Percentiles rank a stretch among this genome's conserved stretches.
These are phyloP conservation scores for Sylvilagus bachmani DNA, from an alignment of 2,113 vertebrate species.

Conservation along the genomic window DNA sequence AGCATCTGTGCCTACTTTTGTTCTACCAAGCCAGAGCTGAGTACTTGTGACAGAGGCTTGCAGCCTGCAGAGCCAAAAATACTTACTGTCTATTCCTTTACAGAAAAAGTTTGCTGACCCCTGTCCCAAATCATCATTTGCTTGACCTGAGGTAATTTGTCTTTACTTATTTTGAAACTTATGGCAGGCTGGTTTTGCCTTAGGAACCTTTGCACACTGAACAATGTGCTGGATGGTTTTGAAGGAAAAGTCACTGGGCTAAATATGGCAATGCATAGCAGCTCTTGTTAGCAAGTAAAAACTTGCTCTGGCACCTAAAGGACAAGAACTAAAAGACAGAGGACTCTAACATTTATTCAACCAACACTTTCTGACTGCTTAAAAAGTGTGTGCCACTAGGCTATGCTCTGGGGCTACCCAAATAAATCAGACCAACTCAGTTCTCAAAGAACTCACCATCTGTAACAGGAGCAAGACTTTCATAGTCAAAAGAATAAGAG, in stretches of 20 bases:
- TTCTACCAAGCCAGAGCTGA: background rate
- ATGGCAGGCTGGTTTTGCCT: slow-evolving; percentile 21
- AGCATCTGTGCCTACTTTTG: background rate
- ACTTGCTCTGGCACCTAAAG: background rate
- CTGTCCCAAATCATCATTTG: background rate
- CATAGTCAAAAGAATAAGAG: background rate
- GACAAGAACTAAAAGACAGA: background rate
- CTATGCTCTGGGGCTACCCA: background rate
- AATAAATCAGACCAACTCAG: background rate
- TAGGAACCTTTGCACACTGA: background rate
- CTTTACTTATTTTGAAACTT: background rate
- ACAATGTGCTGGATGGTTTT: background rate
- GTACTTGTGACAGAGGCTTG: background rate
- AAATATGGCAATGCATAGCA: background rate
- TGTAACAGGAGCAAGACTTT: background rate
- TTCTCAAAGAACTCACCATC: background rate
- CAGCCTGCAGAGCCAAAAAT: background rate
- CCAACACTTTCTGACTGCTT: background rate
- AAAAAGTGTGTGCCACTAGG: background rate
- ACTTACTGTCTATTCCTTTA: background rate
- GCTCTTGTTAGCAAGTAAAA: slow-evolving; percentile 32
- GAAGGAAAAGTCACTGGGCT: slow-evolving; percentile 61
- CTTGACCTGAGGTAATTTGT: background rate
- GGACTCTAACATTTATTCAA: background rate
- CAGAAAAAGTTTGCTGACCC: background rate